Evolutionary conservation across 2,888 invertebrate genomes (phyloP), one percentile per base, ranked within the genome.

Genomic region (Adelphocoris suturalis): DNA sequence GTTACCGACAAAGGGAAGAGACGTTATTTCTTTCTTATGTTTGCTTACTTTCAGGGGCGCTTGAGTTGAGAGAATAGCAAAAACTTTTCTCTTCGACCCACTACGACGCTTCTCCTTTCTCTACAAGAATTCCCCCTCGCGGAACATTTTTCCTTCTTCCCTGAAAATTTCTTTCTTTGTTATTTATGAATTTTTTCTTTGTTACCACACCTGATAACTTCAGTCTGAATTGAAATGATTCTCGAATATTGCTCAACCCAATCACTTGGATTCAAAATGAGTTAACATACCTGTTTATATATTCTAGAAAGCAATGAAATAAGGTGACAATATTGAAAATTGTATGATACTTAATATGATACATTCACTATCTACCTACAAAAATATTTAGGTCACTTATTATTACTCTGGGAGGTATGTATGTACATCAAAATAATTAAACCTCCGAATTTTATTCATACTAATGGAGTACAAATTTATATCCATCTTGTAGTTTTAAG

Each of bases 1-100:
- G 89, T 82, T 89, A 89, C 81, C 82, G 68, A 89, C 89, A 90
- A 90, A 90, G 78, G 82, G 82, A 75, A 28, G 85, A 86, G 82
- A 86, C 90, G 90, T 90, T 90, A 90, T 90, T 90, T 78, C 86
- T 90, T 90, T 82, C 86, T 90, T 90, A 90, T 90, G 86, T 90
- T 90, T 90, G 82, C 90, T 90, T 82, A 82, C 90, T 90, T 90
- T 86, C 86, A 46, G 68, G 61, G 68, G 48, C 81, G 61, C 52
- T 46, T 28, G 82, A 89, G 61, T 81, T 57, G 82, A 89, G 82
- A 89, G 81, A 89, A 82, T 84, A 82, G 82, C 89, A 68, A 81
- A 81, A 82, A 82, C 81, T 89, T 89, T 89, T 61, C 75, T 89
- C 82, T 48, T 76, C 82, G 46, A 19, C 47, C 47, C 14, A 37